Base-by-base conservation (phyloP, 2,113 vertebrate genomes). In the Ciconia boyciana region DNA sequence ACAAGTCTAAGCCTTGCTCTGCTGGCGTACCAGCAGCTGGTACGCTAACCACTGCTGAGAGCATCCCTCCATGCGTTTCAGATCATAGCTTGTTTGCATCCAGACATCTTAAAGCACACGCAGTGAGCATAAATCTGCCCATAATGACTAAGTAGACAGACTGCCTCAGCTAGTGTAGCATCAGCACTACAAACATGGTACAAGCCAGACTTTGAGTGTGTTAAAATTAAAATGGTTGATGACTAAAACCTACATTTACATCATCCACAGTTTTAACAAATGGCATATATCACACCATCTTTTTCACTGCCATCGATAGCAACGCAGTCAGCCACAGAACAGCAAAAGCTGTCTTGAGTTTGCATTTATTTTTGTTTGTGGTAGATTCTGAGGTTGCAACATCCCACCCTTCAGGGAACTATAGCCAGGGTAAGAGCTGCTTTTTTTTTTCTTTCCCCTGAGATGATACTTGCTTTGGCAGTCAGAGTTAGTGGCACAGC, bases 241-340 rank as follows among this genome's bases (percentile, higher is more conserved):
- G 5, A 43, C 44, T 55, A 34, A 94, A 89, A 22, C 16, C 82
- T 28, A 32, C 24, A 5, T 34, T 78, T 19, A 4, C 14, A 54
- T 41, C 46, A 58, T 3, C 41, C 28, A 39, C 19, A 49, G 55
- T 28, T 75, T 62, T 46, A 90, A 72, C 7, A 51, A 54, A 60
- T 4, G 39, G 6, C 21, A 32, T 11, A 0, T 41, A 25, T 18
- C 57, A 51, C 4, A 6, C 4, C 13, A 7, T 6, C 51, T 65
- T 84, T 74, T 62, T 15, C 57, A 55, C 28, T 60, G 29, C 31
- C 32, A 55, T 26, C 1, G 2, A 34, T 1, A 70, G 65, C 28
- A 86, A 65, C 26, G 8, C 41, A 31, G 26, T 29, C 44, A 39
- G 18, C 12, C 18, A 13, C 83, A 65, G 54, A 80, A 86, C 6